Base-by-base conservation (phyloP, 2,113 vertebrate species). In the Oreotragus oreotragus region DNA sequence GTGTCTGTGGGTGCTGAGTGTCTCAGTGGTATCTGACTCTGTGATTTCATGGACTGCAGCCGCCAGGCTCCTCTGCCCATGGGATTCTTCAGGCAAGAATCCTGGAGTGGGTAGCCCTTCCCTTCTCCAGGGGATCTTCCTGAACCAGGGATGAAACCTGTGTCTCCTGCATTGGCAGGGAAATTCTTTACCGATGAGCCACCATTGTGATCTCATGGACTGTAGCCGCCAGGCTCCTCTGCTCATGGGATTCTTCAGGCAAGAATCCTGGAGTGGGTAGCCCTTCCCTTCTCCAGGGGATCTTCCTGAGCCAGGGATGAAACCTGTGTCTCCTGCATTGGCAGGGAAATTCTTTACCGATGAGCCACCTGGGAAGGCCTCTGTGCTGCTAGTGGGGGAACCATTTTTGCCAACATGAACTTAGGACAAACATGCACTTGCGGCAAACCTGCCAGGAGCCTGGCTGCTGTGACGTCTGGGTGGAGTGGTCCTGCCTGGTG, bases 401-500 rank as follows among this genome's bases (percentile, higher is more conserved):
- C 45, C 16, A 15, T 43, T 30, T 88, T 19, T 77, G n/a, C 45
- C 89, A 80, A 53, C 4, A 39, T 21, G 86, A 19, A 8, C 36
- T 36, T 14, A 14, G n/a, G 12, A 39, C 25, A 36, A 27, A 14
- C 11, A n/a, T 13, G 14, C 30, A 27, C 30, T 28, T 21, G 27
- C 7, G 2, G 21, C 43, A 57, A 12, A 8, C 23, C 28, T 45
- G 9, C 23, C 27, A 0, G 53, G 77, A 43, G 47, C 15, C 14
- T 13, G 43, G 23, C 17, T n/a, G 4, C 27, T 30, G 0, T 27
- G 33, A 45, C 7, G 3, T 9, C 1, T 1, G 36, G 30, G 28
- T 21, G 14, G 0, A 14, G 58, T 0, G 33, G 51, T 49, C 9
- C 62, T 45, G 3, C 6, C 0, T 0, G 0, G 4, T 16, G 28